Evolutionary conservation across 2,113 vertebrate species (phyloP).

Genomic region (Xiphophorus maculatus): DNA sequence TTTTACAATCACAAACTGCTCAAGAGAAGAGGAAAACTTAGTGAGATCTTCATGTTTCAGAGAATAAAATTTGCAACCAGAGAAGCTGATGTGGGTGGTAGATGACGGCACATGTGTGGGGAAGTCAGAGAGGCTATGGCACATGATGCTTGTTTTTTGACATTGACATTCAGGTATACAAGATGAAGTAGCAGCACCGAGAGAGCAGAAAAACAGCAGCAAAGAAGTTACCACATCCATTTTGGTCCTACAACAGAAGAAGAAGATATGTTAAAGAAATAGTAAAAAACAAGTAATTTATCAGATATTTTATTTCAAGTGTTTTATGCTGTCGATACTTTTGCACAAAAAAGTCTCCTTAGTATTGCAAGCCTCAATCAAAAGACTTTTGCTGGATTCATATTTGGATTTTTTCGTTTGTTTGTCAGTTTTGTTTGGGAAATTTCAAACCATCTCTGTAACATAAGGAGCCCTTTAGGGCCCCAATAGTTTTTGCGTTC

Average conservation of each 20-base stretch:
- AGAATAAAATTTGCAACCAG: constrained; percentile 48
- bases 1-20: constrained; percentile 40
- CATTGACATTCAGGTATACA: constrained; percentile 74
- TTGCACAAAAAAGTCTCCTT: background rate
- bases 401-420: too few species aligned
- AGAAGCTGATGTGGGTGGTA: constrained; percentile 44
- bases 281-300: background rate
- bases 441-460: too few species aligned
- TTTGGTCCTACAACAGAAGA: constrained; percentile 48
- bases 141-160: background rate
- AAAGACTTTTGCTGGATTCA: background rate
- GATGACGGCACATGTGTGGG: constrained; percentile 58
- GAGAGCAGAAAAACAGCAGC: constrained; percentile 59
- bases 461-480: too few species aligned
- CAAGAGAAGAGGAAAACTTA: constrained; percentile 45
- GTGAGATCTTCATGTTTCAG: constrained; percentile 68
- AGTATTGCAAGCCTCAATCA: background rate
- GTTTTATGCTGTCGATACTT: background rate
- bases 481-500: too few species aligned
- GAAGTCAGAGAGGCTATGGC: constrained; percentile 64
- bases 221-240: constrained; percentile 66
- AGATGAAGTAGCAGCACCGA: constrained; percentile 39
- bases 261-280: background rate
- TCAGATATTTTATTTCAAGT: background rate
- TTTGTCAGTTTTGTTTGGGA: too few species aligned